Evolutionary conservation across 2,113 vertebrate species (phyloP).

Genomic region (Pteruthius melanotis): DNA sequence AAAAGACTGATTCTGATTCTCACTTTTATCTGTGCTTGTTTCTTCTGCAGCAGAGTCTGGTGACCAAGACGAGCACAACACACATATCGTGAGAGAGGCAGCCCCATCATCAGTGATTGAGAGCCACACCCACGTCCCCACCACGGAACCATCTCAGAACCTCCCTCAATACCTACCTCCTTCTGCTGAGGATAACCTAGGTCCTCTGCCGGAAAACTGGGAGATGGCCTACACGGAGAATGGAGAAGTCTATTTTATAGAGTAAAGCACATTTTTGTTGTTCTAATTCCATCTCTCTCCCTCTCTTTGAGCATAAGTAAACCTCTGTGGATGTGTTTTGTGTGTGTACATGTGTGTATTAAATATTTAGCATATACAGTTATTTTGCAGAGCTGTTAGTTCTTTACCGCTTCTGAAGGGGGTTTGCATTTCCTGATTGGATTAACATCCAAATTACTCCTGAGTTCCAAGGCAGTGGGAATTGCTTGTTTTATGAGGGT

Average conservation of each 20-base stretch:
- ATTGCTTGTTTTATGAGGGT: not conserved
- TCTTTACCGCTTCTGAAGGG: not conserved
- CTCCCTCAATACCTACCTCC: slow-evolving; percentile 92
- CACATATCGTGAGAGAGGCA: slow-evolving; percentile 72
- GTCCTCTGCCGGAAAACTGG: slow-evolving; percentile 97
- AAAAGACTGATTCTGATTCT: not conserved
- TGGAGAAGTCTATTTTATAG: slow-evolving; percentile 99
- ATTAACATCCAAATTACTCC: slow-evolving; percentile 13
- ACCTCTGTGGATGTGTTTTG: not conserved
- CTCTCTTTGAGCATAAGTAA: not conserved
- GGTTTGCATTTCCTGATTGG: slow-evolving; percentile 32
- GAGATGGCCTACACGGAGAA: slow-evolving; percentile 99
- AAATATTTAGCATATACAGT: not conserved
- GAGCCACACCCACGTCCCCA: slow-evolving; percentile 82
- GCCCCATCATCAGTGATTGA: slow-evolving; percentile 64
- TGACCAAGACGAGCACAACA: slow-evolving; percentile 87
- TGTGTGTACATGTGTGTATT: not conserved
- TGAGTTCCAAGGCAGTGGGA: not conserved
- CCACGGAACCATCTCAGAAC: slow-evolving; percentile 96
- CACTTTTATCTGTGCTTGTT: not conserved
- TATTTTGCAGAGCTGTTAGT: not conserved
- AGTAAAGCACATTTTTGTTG: slow-evolving; percentile 79
- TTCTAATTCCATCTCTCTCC: not conserved
- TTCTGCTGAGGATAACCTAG: slow-evolving; percentile 90
- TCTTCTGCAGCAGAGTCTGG: slow-evolving; percentile 85